A percentile compares a stretch with the other conserved stretches of the same genome.
phyloP scores from a whole-genome alignment of 2,113 vertebrate genomes.

The Sphaerodactylus townsendi region DNA sequence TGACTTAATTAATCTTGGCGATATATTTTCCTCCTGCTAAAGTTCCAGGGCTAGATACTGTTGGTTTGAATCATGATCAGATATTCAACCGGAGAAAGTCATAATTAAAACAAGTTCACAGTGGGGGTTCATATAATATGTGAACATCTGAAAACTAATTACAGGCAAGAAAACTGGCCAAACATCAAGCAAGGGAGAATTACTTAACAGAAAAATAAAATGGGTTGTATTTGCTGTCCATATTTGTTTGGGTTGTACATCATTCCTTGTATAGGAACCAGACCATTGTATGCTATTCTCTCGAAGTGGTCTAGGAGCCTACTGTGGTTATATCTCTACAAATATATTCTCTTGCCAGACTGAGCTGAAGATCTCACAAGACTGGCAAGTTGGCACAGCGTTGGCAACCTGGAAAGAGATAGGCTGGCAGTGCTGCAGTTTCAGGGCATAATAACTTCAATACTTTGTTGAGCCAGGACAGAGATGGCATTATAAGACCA shows the following conservation, averaged over 20 bases:
- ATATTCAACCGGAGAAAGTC: neutral
- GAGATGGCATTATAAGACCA: neutral
- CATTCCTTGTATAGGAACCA: neutral
- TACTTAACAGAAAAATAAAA: neutral
- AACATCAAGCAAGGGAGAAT: neutral
- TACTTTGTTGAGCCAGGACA: neutral
- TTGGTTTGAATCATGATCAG: neutral
- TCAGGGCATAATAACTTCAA: neutral
- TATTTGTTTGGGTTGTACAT: neutral
- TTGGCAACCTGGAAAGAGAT: neutral
- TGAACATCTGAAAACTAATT: constrained; percentile 16
- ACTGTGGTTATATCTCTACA: neutral
- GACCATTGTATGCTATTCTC: neutral
- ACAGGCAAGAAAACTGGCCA: rapidly evolving
- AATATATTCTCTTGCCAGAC: neutral
- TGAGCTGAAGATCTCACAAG: neutral
- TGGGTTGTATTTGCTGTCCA: neutral
- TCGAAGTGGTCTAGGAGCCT: neutral
- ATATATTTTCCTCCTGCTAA: neutral
- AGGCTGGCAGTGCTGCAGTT: neutral
- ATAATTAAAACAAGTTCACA: neutral
- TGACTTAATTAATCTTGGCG: constrained; percentile 4
- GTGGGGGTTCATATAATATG: neutral
- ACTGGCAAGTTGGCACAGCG: neutral
- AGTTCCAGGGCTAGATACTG: neutral